Conservation (phyloP, 2,888 invertebrate genomes). For the Cerastis leucographa region DNA sequence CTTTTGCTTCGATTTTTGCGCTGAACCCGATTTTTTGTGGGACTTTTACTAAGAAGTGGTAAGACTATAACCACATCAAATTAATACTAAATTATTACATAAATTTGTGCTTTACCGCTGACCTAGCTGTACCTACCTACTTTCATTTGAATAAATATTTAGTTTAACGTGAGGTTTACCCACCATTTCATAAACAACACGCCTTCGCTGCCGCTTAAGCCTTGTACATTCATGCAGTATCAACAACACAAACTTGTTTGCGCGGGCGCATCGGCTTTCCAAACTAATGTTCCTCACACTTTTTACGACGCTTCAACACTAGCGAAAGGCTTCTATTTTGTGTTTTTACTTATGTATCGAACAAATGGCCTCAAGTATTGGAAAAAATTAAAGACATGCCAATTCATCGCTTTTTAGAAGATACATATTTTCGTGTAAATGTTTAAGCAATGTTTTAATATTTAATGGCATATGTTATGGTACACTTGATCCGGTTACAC, state of each 20-base stretch:
- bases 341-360: constrained; percentile 25
- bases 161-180: too few species aligned
- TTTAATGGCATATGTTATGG: neutral
- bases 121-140: neutral
- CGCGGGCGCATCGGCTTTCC: constrained; percentile 71
- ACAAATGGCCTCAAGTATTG: constrained; percentile 30
- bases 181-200: neutral
- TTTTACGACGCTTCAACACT: constrained; percentile 62
- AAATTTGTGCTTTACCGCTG: neutral
- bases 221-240: constrained; percentile 38
- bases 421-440: neutral
- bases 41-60: neutral
- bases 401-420: constrained; percentile 2
- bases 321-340: constrained; percentile 63
- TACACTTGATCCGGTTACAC: neutral
- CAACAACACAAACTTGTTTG: constrained; percentile 54
- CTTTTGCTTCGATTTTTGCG: neutral
- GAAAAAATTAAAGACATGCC: constrained; percentile 11
- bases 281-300: constrained; percentile 68
- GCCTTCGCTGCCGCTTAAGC: constrained; percentile 25
- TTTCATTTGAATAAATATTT: neutral
- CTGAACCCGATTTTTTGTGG: neutral
- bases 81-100: neutral
- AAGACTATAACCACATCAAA: too few species aligned
- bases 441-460: neutral